Evolutionary conservation across 2,888 invertebrate species (phyloP).

Genomic region (Bombylius major): DNA sequence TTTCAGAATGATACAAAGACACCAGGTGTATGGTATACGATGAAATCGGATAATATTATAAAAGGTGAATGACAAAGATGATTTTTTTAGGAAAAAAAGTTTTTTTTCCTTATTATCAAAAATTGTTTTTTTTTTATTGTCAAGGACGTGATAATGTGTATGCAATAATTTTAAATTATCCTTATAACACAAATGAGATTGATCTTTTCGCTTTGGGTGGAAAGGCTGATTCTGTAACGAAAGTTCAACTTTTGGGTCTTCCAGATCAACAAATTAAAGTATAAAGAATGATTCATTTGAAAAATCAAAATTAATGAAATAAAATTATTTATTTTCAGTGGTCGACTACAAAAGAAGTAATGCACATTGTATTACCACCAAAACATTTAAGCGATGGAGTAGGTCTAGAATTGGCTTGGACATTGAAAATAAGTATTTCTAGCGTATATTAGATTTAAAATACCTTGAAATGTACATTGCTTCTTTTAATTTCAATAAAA

Average conservation of each 20-base stretch:
- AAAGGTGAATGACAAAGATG: slow-evolving; percentile 13
- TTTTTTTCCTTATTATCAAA: too few relatives aligned
- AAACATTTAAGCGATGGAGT: slow-evolving; percentile 30
- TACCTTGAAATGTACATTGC: too few relatives aligned
- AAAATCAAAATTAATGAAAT: neutral
- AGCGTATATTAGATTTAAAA: neutral
- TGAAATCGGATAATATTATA: slow-evolving; percentile 20
- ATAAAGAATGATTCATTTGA: neutral
- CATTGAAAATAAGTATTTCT: slow-evolving; percentile 29
- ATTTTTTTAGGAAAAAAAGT: neutral
- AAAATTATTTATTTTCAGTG: slow-evolving; percentile 20
- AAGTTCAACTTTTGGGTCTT: slow-evolving; percentile 43
- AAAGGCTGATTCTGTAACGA: slow-evolving; percentile 24
- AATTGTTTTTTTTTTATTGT: slow-evolving; percentile 16
- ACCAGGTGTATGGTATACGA: slow-evolving; percentile 61
- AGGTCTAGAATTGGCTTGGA: slow-evolving; percentile 31
- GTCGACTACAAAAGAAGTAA: slow-evolving; percentile 17
- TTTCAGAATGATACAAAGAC: slow-evolving; percentile 70
- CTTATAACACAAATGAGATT: slow-evolving; percentile 41
- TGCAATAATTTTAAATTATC: slow-evolving; percentile 60
- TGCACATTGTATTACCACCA: slow-evolving; percentile 29
- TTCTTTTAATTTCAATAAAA: too few relatives aligned
- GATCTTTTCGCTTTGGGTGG: slow-evolving; percentile 37
- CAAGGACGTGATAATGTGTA: slow-evolving; percentile 39
- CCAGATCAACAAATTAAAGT: slow-evolving; percentile 23